Evolutionary conservation across 2,113 vertebrate genomes (phyloP).

Genomic region (Lasiurus cinereus): DNA sequence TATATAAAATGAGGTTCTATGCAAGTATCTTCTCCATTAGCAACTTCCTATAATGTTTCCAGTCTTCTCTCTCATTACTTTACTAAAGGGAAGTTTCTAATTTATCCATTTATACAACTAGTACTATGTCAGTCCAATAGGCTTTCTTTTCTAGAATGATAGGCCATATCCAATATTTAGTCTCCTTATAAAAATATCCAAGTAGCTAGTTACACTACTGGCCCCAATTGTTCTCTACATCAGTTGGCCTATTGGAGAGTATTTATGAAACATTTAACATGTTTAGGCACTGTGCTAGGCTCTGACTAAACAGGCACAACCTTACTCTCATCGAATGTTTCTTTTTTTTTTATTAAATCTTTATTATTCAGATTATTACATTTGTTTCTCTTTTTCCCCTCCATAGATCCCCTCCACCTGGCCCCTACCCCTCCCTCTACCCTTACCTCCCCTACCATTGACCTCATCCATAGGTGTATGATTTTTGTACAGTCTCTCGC

Average conservation of each 20-base stretch:
- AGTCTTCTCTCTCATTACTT: neutral
- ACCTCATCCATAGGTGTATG: too few species aligned
- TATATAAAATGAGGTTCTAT: neutral
- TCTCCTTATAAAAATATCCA: neutral
- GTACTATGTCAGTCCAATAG: neutral
- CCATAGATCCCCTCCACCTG: too few species aligned
- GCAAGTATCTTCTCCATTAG: neutral
- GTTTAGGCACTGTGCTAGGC: neutral
- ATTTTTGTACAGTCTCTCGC: too few species aligned
- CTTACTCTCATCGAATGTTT: neutral
- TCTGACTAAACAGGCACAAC: neutral
- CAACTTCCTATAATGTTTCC: neutral
- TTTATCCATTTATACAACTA: neutral
- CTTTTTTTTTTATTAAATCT: too few species aligned
- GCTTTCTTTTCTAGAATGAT: neutral
- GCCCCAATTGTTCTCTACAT: neutral
- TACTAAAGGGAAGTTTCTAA: neutral
- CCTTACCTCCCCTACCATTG: too few species aligned
- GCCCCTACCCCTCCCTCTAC: too few species aligned
- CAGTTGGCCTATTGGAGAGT: neutral
- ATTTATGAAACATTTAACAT: neutral
- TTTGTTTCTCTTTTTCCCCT: too few species aligned
- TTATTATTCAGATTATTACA: too few species aligned
- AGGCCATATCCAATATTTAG: neutral
- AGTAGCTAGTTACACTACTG: neutral